Percentiles rank a stretch among this genome's conserved stretches.
Evolutionary conservation across 2,888 invertebrate species (phyloP).

Genomic region (Hemistola chrysoprasaria): DNA sequence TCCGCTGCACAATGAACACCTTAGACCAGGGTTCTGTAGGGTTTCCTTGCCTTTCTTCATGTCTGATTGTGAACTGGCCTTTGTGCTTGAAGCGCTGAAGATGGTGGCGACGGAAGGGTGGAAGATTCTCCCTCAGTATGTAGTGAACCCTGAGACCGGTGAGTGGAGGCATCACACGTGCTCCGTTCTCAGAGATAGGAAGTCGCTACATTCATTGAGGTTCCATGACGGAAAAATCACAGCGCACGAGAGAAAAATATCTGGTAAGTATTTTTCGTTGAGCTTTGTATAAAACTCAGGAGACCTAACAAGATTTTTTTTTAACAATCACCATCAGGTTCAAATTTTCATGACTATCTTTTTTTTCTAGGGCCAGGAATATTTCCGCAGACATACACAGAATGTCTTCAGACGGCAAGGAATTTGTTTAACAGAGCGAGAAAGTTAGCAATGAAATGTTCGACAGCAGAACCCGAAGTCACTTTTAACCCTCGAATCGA

Average conservation of each 20-base stretch:
- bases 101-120: slow-evolving; percentile 95
- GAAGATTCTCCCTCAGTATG: slow-evolving; percentile 93
- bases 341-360: too few species aligned
- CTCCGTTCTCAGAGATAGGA: slow-evolving; percentile 89
- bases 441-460: slow-evolving; percentile 88
- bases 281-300: too few species aligned
- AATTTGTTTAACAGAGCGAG: slow-evolving; percentile 89
- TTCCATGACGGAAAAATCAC: slow-evolving; percentile 90
- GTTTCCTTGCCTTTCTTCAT: slow-evolving; percentile 94
- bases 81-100: slow-evolving; percentile 91
- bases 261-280: slow-evolving; percentile 65
- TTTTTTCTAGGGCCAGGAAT: slow-evolving; percentile 82
- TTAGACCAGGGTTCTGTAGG: slow-evolving; percentile 93
- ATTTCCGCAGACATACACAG: slow-evolving; percentile 88
- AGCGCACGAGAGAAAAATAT: slow-evolving; percentile 86
- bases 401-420: slow-evolving; percentile 90
- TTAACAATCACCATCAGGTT: too few species aligned
- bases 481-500: slow-evolving; percentile 87
- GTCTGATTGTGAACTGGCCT: slow-evolving; percentile 89
- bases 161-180: slow-evolving; percentile 94
- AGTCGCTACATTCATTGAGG: slow-evolving; percentile 90
- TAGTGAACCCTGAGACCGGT: slow-evolving; percentile 93
- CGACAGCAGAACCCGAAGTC: slow-evolving; percentile 88
- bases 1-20: slow-evolving; percentile 83
- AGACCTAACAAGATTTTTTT: too few species aligned